A percentile compares a stretch with the other conserved stretches of the same genome.
These are phyloP conservation scores for Copidosoma floridanum DNA, from an alignment of 1,140 invertebrate species.

Conservation along the genomic window DNA sequence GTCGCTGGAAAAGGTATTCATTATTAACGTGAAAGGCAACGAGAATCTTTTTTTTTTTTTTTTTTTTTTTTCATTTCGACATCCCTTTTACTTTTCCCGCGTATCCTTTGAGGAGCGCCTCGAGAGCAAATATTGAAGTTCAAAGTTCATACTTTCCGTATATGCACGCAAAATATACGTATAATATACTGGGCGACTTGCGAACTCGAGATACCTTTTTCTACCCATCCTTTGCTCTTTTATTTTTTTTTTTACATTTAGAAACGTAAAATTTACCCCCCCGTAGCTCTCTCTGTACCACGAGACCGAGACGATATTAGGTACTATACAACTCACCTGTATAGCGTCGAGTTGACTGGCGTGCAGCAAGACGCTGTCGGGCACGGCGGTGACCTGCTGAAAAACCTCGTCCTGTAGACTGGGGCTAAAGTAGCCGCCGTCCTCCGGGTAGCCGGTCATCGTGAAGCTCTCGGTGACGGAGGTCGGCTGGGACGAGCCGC, in stretches of 20 bases:
- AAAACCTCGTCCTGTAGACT: constrained; percentile 76
- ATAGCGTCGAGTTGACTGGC: constrained; percentile 65
- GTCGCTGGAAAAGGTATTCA: background rate
- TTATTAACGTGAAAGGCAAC: no score
- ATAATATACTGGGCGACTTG: no score
- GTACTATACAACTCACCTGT: constrained; percentile 52
- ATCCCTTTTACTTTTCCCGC: no score
- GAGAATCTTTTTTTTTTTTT: no score
- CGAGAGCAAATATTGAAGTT: background rate
- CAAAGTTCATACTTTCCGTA: background rate
- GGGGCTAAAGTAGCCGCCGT: constrained; percentile 70
- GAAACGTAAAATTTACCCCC: no score
- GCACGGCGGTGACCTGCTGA: constrained; percentile 64
- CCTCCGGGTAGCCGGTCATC: constrained; percentile 65
- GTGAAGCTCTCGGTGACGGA: constrained; percentile 60
- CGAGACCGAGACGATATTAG: no score
- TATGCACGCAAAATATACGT: no score
- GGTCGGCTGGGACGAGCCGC: constrained; percentile 59
- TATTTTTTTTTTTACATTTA: no score
- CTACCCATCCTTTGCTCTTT: no score
- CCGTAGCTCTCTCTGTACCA: no score
- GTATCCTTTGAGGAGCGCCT: background rate
- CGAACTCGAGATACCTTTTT: no score
- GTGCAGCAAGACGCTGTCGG: constrained; percentile 69
- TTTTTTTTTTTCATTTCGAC: no score